Evolutionary conservation across 1,140 invertebrate genomes (phyloP), one percentile per base, ranked within the genome.

Genomic region (Panulirus ornatus): DNA sequence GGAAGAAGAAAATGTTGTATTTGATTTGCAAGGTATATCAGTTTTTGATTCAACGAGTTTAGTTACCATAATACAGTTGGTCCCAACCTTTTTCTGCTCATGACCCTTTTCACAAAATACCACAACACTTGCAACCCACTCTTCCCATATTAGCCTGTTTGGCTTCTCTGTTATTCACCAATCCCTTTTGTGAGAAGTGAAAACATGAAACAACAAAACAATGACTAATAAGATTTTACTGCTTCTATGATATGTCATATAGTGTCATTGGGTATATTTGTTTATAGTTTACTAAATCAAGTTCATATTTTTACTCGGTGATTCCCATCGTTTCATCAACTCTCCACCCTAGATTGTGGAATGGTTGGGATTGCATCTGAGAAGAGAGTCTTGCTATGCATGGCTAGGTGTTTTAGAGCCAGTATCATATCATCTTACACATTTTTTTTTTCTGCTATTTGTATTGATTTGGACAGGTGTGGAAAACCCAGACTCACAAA

Each of bases 291-390:
- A n/a, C n/a, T n/a, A n/a, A n/a, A n/a, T n/a, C n/a, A n/a, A n/a
- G n/a, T n/a, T n/a, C n/a, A n/a, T n/a, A n/a, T n/a, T n/a, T n/a
- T n/a, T n/a, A n/a, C n/a, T n/a, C n/a, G n/a, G n/a, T n/a, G n/a
- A n/a, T n/a, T n/a, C n/a, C n/a, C n/a, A n/a, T n/a, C n/a, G n/a
- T n/a, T n/a, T n/a, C n/a, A n/a, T n/a, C n/a, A n/a, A n/a, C n/a
- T n/a, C 54, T 58, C 2, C 11, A 58, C 2, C 54, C 54, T 19
- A 58, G 54, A 3, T 58, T 75, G 36, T 38, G 81, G 58, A 54
- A 84, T 84, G 81, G 1, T 84, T 84, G 58, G 36, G 54, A 54
- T 38, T 84, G 81, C 63, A 84, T 84, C 63, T 84, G 58, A 66
- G 38, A 30, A 84, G 81, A 2, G n/a, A 84, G 81, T 22, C n/a